Base-by-base conservation (phyloP, 2,888 invertebrate species). In the Halocaridina rubra region DNA sequence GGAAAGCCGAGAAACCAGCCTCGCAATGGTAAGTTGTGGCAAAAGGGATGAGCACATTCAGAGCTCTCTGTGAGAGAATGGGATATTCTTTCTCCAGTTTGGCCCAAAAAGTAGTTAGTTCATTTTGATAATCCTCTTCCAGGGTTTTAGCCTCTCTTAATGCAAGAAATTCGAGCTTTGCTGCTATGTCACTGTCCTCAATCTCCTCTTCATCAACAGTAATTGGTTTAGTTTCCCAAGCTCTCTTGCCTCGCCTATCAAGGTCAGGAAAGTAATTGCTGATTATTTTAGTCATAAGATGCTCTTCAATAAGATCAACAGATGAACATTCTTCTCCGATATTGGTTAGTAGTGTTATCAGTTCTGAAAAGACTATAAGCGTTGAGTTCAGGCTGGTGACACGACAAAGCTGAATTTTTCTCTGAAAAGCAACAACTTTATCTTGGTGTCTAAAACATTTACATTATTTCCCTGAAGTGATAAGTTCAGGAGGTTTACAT, bases 141-240 rank as follows among this genome's bases (percentile, higher is more conserved):
- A 76, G 76, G 53, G 76, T 46, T 57, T 57, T 30, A 71, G 7
- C 27, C 30, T 71, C 71, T 29, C 71, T 27, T 30, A 1, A 16
- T 16, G 29, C 30, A 76, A 76, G 69, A 53, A 46, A 76, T 76
- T 46, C 46, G 24, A 57, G 24, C 76, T 76, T 76, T 57, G 76
- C 53, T 27, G 76, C 76, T 57, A 24, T 27, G 16, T 76, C 76
- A 3, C 53, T 53, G 57, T 76, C 22, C 24, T 2, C 24, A 27
- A 76, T 22, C 10, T 10, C 24, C 2, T 7, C 27, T 29, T 71
- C 71, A 39, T n/a, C n/a, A n/a, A n/a, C n/a, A n/a, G n/a, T n/a
- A n/a, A n/a, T n/a, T n/a, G n/a, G n/a, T n/a, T n/a, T 19, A 19
- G 64, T 19, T 64, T 4, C 64, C 64, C 64, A 24, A 24, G 27